Percentiles rank a stretch among this genome's conserved stretches.
phyloP scores from a whole-genome alignment of 2,113 vertebrate genomes.

The Anhinga rufa region DNA sequence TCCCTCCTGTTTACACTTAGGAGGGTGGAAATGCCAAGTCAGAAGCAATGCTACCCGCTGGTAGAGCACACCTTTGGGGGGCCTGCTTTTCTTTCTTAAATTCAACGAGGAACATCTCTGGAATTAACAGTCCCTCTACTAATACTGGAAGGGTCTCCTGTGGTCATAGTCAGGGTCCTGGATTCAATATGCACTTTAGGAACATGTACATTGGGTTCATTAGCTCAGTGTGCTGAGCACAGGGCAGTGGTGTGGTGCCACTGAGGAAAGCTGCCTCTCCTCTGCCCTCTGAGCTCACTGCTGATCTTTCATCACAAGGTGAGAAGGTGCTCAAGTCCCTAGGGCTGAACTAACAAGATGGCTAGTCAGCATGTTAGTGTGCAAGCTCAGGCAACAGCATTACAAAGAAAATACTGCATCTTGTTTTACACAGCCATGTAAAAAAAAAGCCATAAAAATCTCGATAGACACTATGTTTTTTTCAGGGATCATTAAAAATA shows the following conservation, averaged over 20 bases:
- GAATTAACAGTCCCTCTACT: background rate
- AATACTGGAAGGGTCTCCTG: background rate
- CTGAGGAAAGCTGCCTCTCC: background rate
- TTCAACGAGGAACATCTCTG: background rate
- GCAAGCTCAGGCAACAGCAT: background rate
- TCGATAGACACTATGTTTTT: background rate
- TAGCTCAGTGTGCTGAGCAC: accelerated
- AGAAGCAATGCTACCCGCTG: background rate
- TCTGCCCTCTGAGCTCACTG: accelerated
- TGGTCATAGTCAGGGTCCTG: background rate
- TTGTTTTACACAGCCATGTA: background rate
- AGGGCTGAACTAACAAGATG: background rate
- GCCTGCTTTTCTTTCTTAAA: background rate
- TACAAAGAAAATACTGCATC: background rate
- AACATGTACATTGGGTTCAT: accelerated
- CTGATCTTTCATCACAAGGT: background rate
- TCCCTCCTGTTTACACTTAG: background rate
- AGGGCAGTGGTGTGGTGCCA: background rate
- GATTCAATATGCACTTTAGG: background rate
- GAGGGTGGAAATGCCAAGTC: background rate
- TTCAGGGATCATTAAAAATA: background rate
- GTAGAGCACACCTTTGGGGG: background rate
- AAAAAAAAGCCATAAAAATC: background rate
- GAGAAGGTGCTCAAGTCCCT: background rate
- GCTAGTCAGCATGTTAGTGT: background rate